These are phyloP conservation scores for Verasper variegatus DNA, from an alignment of 2,113 vertebrate genomes.

Conservation along the genomic window DNA sequence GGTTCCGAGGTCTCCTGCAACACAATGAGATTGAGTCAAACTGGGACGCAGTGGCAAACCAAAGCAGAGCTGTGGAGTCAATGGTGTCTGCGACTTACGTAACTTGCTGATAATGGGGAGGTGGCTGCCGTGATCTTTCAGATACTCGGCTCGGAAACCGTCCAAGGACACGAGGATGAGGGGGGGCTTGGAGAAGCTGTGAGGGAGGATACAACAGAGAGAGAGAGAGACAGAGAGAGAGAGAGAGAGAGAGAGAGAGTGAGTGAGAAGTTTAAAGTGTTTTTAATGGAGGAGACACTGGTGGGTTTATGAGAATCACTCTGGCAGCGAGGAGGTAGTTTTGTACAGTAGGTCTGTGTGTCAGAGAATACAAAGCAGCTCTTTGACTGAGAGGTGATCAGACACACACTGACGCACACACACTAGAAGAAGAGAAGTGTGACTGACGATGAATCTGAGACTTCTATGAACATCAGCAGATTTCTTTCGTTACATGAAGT, in stretches of 20 bases:
- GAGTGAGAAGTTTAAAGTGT: no score
- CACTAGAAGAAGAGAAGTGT: slow-evolving; percentile 12
- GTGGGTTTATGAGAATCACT: background rate
- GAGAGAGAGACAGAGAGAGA: background rate
- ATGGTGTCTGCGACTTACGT: slow-evolving; percentile 83
- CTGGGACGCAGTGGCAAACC: background rate
- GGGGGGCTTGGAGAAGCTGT: slow-evolving; percentile 89
- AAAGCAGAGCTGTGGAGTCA: background rate
- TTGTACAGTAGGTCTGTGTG: slow-evolving; percentile 21
- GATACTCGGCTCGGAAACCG: slow-evolving; percentile 91
- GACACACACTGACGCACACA: background rate
- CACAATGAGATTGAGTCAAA: slow-evolving; percentile 50
- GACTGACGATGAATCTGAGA: background rate
- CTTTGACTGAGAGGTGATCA: slow-evolving; percentile 38
- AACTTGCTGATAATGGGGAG: slow-evolving; percentile 89
- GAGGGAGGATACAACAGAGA: background rate
- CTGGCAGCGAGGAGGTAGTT: slow-evolving; percentile 11
- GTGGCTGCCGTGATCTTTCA: slow-evolving; percentile 83
- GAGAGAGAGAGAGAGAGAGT: background rate
- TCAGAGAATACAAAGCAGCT: slow-evolving; percentile 30
- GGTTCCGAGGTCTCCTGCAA: slow-evolving; percentile 89
- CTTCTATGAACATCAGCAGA: background rate
- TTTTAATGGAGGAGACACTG: background rate
- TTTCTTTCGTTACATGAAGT: background rate
- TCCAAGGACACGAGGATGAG: slow-evolving; percentile 95